These are phyloP conservation scores for Globicephala melas DNA, from an alignment of 2,113 vertebrate species.

Conservation along the genomic window DNA sequence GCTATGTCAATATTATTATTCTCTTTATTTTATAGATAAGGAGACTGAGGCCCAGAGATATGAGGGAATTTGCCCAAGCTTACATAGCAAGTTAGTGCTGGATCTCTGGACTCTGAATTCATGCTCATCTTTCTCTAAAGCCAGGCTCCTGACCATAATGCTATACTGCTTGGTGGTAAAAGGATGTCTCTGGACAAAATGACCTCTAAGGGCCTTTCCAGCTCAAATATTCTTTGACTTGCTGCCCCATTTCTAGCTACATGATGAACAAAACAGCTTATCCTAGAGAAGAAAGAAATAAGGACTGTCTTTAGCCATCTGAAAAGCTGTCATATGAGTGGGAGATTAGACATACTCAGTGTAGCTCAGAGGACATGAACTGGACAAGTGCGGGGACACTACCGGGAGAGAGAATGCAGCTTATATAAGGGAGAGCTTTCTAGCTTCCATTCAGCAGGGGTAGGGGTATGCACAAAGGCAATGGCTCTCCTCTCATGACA, in stretches of 20 bases:
- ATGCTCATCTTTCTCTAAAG: not conserved
- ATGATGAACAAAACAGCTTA: conserved; percentile 58
- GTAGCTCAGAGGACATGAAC: conserved; percentile 44
- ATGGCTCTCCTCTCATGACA: not conserved
- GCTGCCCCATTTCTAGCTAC: conserved; percentile 52
- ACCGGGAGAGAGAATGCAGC: not conserved
- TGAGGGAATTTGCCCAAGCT: not conserved
- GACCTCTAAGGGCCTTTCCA: conserved; percentile 27
- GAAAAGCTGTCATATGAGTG: conserved; percentile 54
- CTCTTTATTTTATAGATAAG: conserved; percentile 12
- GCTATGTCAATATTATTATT: not conserved
- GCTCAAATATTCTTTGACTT: conserved; percentile 44
- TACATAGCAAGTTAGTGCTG: not conserved
- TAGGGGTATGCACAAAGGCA: not conserved
- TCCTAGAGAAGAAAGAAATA: conserved; percentile 56
- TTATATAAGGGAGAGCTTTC: conserved; percentile 33
- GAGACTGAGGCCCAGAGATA: not conserved
- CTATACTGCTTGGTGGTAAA: not conserved
- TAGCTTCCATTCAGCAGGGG: not conserved
- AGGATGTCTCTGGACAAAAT: conserved; percentile 24
- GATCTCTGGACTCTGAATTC: not conserved
- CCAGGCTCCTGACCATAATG: not conserved
- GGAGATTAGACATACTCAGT: conserved; percentile 55
- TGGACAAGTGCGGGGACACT: not conserved
- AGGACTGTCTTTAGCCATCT: conserved; percentile 43